A percentile compares a stretch with the other conserved stretches of the same genome.
These are phyloP conservation scores for Acronicta psi DNA, from an alignment of 2,888 invertebrate species.

Conservation along the genomic window DNA sequence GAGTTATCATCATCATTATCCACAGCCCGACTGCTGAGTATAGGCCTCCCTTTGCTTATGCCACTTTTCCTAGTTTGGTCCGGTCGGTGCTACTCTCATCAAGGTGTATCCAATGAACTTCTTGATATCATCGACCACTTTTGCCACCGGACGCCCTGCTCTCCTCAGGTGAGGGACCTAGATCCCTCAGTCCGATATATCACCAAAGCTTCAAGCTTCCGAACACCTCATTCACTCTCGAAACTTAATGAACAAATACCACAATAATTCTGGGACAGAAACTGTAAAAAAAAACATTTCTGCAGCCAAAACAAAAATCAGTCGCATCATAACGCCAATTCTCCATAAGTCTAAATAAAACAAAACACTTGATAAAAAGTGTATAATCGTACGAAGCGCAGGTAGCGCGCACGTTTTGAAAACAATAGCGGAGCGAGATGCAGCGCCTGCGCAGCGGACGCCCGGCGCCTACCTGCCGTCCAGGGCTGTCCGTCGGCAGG, in stretches of 20 bases:
- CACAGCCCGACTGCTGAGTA: no score
- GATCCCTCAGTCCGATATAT: no score
- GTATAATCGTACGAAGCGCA: constrained; percentile 60
- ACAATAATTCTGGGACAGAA: constrained; percentile 4
- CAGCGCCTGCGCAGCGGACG: constrained; percentile 47
- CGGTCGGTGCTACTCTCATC: no score
- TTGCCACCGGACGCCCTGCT: no score
- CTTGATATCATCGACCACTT: no score
- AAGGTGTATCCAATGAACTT: no score
- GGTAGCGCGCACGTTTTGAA: constrained; percentile 63
- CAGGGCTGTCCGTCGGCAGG: constrained; percentile 59
- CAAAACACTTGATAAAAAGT: constrained; percentile 45
- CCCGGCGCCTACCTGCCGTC: constrained; percentile 59
- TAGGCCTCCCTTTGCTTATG: no score
- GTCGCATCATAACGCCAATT: constrained; percentile 50
- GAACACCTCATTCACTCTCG: constrained; percentile 13
- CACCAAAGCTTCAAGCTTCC: no score
- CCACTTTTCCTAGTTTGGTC: no score
- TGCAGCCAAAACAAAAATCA: constrained; percentile 29
- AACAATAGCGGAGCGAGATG: constrained; percentile 63
- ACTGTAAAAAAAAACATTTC: constrained; percentile 14
- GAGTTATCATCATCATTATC: no score
- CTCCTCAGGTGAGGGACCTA: no score
- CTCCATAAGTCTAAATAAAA: constrained; percentile 34
- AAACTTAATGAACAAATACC: constrained; percentile 19